These are phyloP conservation scores for Brotula barbata DNA, from an alignment of 2,797 vertebrate species.

Conservation along the genomic window DNA sequence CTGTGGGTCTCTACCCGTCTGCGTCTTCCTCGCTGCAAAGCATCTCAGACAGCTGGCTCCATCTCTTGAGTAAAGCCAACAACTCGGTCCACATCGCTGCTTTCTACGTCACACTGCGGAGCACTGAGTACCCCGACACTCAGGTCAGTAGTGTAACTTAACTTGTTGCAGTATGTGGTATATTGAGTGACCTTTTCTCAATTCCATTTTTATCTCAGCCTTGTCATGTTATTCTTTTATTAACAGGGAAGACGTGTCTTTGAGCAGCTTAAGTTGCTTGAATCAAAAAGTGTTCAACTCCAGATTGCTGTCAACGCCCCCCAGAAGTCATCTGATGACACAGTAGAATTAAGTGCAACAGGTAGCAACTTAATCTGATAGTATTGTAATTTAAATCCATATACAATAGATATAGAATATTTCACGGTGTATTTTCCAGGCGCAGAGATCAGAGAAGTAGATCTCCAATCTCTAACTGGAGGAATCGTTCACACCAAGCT, in stretches of 20 bases:
- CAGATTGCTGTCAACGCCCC: slow-evolving; percentile 78
- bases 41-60: slow-evolving; percentile 76
- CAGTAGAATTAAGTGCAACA: slow-evolving; percentile 62
- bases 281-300: slow-evolving; percentile 74
- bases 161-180: neutral
- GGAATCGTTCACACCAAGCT: slow-evolving; percentile 82
- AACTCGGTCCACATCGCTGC: slow-evolving; percentile 77
- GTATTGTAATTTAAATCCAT: too few species aligned
- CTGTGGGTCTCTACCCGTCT: slow-evolving; percentile 60
- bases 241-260: slow-evolving; percentile 78
- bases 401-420: neutral
- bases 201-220: too few species aligned
- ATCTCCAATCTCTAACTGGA: slow-evolving; percentile 73
- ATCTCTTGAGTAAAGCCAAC: slow-evolving; percentile 73
- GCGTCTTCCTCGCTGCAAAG: slow-evolving; percentile 47
- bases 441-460: slow-evolving; percentile 76
- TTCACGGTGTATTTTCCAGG: slow-evolving; percentile 54
- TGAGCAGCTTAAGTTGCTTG: slow-evolving; percentile 68
- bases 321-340: slow-evolving; percentile 69
- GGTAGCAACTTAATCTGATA: too few species aligned
- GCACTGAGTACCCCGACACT: slow-evolving; percentile 50
- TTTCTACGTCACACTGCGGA: slow-evolving; percentile 79
- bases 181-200: neutral
- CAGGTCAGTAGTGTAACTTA: slow-evolving; percentile 47
- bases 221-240: neutral